Evolutionary conservation across 2,113 vertebrate genomes (phyloP), one percentile per base, ranked within the genome.

Genomic region (Coracopsis vasa): DNA sequence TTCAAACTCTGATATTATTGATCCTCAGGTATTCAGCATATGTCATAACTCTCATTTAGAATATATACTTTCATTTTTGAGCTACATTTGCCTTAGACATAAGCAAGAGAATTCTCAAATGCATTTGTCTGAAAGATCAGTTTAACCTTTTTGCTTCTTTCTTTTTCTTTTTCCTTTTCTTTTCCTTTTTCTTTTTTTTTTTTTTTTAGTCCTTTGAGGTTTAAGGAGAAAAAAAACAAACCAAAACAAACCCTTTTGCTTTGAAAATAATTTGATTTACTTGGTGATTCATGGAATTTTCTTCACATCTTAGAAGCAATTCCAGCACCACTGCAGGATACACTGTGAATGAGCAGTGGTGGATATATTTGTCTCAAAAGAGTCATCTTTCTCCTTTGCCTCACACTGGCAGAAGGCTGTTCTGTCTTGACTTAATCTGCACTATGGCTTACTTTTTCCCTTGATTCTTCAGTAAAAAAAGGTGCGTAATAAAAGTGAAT

Each of bases 211-310:
- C 11, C 7, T 50, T 74, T 62, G n/a, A 60, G 16, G 3, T 67
- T 7, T 3, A 35, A 60, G 24, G 53, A 56, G 7, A 20, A 56
- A 54, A 67, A 21, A 47, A 1, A 0, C 1, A 6, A 21, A 56
- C 5, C 54, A 56, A 56, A 33, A 56, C 28, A 53, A 53, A 53
- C 18, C 4, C 4, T 44, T 87, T 42, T 72, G 4, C 6, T 75
- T 48, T 69, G 18, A 85, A 79, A 74, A 71, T 24, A 0, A 16
- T 37, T 67, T 27, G 9, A 8, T 75, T 89, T 87, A 31, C 3
- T 65, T 2, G 6, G n/a, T 67, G 21, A 75, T 72, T 88, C 23
- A 67, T 6, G 58, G 11, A 72, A 50, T 60, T 88, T 73, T 83
- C 12, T 62, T 90, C 47, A 31, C 6, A 8, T 61, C 7, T 64